Percentiles rank a stretch among this genome's conserved stretches.
phyloP scores from a whole-genome alignment of 2,113 vertebrate genomes.

The Gymnocephalus cernua region DNA sequence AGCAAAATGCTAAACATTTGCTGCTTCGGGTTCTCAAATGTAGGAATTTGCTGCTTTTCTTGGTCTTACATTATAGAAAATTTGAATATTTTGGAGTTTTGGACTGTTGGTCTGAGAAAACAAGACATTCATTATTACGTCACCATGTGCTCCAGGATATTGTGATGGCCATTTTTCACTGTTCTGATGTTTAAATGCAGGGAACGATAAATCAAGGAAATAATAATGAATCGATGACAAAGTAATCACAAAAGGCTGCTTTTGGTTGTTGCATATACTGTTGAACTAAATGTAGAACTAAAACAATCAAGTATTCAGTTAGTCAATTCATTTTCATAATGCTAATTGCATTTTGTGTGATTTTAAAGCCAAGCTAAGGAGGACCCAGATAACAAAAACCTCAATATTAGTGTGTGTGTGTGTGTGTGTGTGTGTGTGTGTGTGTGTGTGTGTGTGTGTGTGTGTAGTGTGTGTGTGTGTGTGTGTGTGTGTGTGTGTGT shows the following conservation, averaged over 20 bases:
- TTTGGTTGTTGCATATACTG: not conserved
- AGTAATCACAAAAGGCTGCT: not conserved
- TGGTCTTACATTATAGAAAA: not conserved
- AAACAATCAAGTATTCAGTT: not conserved
- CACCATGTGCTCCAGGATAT: not conserved
- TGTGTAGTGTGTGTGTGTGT: too few species aligned
- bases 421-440: too few species aligned
- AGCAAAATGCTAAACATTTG: not conserved
- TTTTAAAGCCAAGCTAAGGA: not conserved
- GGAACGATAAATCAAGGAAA: too few species aligned
- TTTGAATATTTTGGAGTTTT: not conserved
- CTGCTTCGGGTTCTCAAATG: not conserved
- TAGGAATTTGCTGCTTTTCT: not conserved
- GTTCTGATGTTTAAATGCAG: not conserved
- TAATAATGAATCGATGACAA: not conserved
- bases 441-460: too few species aligned
- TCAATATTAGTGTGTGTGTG: slow-evolving; percentile 7
- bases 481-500: too few species aligned
- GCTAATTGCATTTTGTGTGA: not conserved
- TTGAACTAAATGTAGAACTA: not conserved
- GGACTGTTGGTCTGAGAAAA: not conserved
- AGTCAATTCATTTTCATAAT: not conserved
- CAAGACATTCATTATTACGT: not conserved
- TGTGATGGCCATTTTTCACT: not conserved
- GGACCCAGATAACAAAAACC: not conserved